Conservation (phyloP, 2,113 vertebrate species). For the Crocuta crocuta region DNA sequence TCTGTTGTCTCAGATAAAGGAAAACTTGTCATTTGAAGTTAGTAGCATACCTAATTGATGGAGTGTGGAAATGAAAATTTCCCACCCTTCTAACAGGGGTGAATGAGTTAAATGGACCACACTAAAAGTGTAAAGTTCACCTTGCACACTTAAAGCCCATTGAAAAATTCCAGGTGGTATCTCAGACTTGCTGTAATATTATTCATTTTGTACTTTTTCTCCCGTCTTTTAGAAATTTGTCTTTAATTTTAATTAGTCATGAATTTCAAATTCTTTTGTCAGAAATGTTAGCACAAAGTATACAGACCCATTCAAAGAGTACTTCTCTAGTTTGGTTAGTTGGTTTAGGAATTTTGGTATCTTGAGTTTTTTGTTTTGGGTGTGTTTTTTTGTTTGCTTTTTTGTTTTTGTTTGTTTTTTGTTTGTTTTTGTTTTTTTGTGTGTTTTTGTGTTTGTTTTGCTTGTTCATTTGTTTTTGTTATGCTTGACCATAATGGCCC, state of each 20-base stretch:
- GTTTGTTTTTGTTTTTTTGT: no score
- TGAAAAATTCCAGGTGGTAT: background rate
- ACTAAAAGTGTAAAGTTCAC: background rate
- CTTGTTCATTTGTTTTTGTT: background rate
- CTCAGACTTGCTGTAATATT: background rate
- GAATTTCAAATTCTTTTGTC: background rate
- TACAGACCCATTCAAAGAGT: background rate
- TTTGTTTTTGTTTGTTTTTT: no score
- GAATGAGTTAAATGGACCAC: background rate
- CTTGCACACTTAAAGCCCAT: background rate
- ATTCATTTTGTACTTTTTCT: background rate
- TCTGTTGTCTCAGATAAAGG: background rate
- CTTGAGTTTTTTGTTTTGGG: background rate
- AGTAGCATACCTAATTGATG: background rate
- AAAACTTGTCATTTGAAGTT: constrained; percentile 14
- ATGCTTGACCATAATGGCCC: background rate
- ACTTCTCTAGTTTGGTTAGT: background rate
- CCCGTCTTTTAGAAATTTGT: background rate
- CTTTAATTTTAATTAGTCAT: background rate
- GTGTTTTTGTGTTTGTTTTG: no score
- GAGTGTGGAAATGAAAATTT: constrained; percentile 8
- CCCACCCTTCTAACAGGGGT: background rate
- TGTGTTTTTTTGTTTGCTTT: no score
- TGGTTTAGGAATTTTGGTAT: background rate
- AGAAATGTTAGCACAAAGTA: background rate